phyloP scores from a whole-genome alignment of 1,140 invertebrate species.

The Lucilia cuprina region DNA sequence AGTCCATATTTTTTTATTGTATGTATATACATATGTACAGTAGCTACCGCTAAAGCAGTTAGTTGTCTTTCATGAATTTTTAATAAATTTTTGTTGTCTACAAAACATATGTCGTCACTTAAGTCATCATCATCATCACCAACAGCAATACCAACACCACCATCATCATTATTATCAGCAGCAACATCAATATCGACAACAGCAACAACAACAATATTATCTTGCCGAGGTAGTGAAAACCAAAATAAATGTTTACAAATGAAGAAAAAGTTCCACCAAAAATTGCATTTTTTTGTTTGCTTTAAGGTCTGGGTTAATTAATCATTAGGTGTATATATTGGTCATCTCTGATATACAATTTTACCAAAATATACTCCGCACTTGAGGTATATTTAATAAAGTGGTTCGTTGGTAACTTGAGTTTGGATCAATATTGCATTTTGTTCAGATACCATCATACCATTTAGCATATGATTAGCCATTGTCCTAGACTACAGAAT shows the following conservation, averaged over 20 bases:
- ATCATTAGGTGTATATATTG: conserved; percentile 45
- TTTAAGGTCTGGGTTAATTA: conserved; percentile 59
- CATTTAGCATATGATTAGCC: too few relatives aligned
- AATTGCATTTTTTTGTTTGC: conserved; percentile 24
- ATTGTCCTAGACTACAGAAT: too few relatives aligned
- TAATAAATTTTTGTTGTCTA: neutral
- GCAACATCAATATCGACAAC: too few relatives aligned
- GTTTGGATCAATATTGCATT: too few relatives aligned
- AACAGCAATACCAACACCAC: neutral
- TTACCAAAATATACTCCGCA: neutral
- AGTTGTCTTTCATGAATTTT: neutral
- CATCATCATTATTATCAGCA: too few relatives aligned
- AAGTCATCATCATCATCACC: neutral
- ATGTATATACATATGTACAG: too few relatives aligned
- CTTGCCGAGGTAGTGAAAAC: neutral
- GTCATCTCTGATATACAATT: neutral
- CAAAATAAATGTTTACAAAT: too few relatives aligned
- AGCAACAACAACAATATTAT: too few relatives aligned
- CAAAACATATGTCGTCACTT: neutral
- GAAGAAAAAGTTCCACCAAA: too few relatives aligned
- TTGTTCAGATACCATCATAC: too few relatives aligned
- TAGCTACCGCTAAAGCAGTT: neutral
- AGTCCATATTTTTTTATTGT: neutral
- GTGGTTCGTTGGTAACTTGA: neutral
- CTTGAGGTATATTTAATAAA: neutral